Base-by-base conservation (phyloP, 2,797 vertebrate genomes). In the Sebastiscus tertius region DNA sequence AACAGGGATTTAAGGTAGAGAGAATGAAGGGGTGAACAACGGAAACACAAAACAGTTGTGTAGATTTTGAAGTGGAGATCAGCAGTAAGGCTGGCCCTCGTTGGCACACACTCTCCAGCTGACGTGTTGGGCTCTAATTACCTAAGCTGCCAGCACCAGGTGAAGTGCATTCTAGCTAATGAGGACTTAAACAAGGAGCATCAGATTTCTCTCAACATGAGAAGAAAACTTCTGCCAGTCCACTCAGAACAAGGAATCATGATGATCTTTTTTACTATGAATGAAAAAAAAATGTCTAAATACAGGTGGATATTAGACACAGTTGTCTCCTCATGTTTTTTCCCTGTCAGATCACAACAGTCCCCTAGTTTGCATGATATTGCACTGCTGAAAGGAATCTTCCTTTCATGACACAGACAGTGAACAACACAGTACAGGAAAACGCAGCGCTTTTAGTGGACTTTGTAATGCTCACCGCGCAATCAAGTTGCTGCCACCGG, bases 51-150 rank as follows among this genome's bases (percentile, higher is more conserved):
- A 77, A 59, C 54, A 18, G 20, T 61, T 65, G 26, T 58, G 42
- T 66, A 4, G 54, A 70, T 63, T 81, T 76, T 68, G 61, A 75
- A 74, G 42, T 55, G 55, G 20, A 55, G 62, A 63, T 71, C 70
- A 73, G 42, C 31, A 10, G 24, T 31, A 24, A 70, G 26, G 20
- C 33, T 65, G 42, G 36, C 59, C 66, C 70, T 84, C 34, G 52
- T 24, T 18, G 22, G 26, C 33, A 64, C 62, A 76, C 49, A 64
- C 70, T 69, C 68, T 62, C 55, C 58, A 26, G 39, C 62, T 55
- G 42, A 73, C 66, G 79, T 77, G 55, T 59, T 24, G 8, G 33
- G 59, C 42, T 80, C 29, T 85, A 79, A 90, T 87, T 85, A 85
- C 76, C 60, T 42, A 26, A 72, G 36, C 65, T 81, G 72, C 72